phyloP scores from a whole-genome alignment of 2,113 vertebrate species.

The Axis porcinus region DNA sequence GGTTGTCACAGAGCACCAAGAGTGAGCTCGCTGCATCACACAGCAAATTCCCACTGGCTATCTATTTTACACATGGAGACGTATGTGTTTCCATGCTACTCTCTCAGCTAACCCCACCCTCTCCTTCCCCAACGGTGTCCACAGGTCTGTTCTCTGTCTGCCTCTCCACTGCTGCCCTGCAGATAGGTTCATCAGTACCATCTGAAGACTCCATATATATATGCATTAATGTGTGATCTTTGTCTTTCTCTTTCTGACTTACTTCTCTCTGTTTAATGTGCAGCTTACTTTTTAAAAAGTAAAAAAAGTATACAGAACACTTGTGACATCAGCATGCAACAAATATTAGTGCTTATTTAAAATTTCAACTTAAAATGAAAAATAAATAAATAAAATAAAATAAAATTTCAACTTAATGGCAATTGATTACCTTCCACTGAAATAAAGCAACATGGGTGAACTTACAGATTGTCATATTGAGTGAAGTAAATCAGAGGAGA shows the following conservation, averaged over 20 bases:
- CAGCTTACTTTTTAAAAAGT: neutral
- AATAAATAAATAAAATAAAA: no score
- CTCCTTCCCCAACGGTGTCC: neutral
- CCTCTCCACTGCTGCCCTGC: neutral
- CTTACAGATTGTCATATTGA: neutral
- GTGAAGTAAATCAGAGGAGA: neutral
- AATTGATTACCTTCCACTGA: neutral
- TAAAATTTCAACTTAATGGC: neutral
- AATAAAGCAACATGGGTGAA: neutral
- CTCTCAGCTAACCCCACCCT: neutral
- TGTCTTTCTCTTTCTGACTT: neutral
- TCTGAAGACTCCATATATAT: neutral
- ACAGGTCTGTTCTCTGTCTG: neutral
- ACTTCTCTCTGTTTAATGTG: neutral
- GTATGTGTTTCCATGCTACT: neutral
- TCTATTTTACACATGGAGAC: neutral
- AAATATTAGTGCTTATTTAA: neutral
- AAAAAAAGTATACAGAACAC: neutral
- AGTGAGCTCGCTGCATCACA: neutral
- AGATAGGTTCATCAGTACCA: neutral
- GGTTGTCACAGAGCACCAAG: neutral
- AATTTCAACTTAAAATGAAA: neutral
- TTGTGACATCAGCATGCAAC: neutral
- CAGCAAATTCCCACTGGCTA: neutral
- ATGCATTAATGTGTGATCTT: neutral